Conservation (phyloP, 1,140 invertebrate genomes). For the Lethrus apterus region DNA sequence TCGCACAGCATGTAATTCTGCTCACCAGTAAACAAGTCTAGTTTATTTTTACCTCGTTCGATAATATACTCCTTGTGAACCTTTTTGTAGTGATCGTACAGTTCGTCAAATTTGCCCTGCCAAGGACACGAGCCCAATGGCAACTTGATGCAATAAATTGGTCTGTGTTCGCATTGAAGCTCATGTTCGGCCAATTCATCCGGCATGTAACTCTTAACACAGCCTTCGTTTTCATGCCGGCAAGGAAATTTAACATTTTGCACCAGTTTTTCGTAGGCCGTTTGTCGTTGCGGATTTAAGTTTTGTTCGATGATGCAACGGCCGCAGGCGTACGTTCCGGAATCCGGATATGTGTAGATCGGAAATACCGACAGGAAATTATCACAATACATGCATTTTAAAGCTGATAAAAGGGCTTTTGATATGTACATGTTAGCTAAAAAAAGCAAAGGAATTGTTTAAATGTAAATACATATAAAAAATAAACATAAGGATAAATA, state of each 20-base stretch:
- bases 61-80: no score
- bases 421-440: no score
- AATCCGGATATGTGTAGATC: slow-evolving; percentile 3
- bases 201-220: slow-evolving; percentile 17
- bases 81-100: no score
- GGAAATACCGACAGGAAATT: slow-evolving; percentile 2
- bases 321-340: not conserved
- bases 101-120: no score
- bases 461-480: no score
- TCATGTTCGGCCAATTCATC: slow-evolving; percentile 23
- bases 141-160: slow-evolving; percentile 21
- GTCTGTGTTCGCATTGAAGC: slow-evolving; percentile 14
- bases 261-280: slow-evolving; percentile 1
- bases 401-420: no score
- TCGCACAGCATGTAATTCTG: no score
- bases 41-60: no score
- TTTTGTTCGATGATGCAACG: not conserved
- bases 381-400: no score
- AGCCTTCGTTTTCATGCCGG: slow-evolving; percentile 17
- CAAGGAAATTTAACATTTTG: slow-evolving; percentile 21
- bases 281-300: slow-evolving; percentile 4
- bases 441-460: no score
- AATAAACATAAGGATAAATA: no score
- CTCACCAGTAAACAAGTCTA: no score
- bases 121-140: slow-evolving; percentile 17